Conservation (phyloP, 2,113 vertebrate genomes). For the Xerus inauris region DNA sequence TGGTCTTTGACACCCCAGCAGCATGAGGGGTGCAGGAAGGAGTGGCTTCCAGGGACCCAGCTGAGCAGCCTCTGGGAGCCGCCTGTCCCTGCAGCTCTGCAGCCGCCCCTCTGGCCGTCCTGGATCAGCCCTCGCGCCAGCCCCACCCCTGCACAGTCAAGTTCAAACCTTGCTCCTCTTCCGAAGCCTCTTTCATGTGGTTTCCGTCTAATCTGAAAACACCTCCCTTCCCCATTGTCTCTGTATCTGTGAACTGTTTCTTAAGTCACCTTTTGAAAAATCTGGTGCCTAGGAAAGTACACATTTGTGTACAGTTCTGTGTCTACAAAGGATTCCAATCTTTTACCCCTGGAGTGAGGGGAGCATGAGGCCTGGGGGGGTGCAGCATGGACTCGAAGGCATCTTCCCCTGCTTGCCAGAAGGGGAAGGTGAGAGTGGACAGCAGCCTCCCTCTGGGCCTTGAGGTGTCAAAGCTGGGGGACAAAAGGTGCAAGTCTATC, state of each 20-base stretch:
- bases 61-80: not conserved
- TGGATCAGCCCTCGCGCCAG: not conserved
- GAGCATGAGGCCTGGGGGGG: accelerated
- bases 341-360: not conserved
- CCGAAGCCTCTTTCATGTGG: constrained; percentile 70
- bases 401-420: accelerated
- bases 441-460: not conserved
- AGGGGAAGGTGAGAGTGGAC: not conserved
- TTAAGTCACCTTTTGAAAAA: constrained; percentile 34
- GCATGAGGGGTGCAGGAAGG: accelerated
- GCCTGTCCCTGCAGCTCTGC: accelerated
- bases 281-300: not conserved
- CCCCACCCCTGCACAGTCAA: constrained; percentile 54
- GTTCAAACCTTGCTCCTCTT: constrained; percentile 51
- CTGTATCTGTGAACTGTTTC: not conserved
- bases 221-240: constrained; percentile 29
- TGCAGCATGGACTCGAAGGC: not conserved
- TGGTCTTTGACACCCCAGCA: not conserved
- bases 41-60: accelerated
- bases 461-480: not conserved
- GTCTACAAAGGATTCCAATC: not conserved
- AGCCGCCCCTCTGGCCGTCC: not conserved
- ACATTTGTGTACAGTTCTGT: accelerated
- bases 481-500: no score
- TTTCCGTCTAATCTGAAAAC: constrained; percentile 63